Percentiles rank a stretch among this genome's conserved stretches.
phyloP scores from a whole-genome alignment of 2,113 vertebrate species.

The Sceloporus undulatus region DNA sequence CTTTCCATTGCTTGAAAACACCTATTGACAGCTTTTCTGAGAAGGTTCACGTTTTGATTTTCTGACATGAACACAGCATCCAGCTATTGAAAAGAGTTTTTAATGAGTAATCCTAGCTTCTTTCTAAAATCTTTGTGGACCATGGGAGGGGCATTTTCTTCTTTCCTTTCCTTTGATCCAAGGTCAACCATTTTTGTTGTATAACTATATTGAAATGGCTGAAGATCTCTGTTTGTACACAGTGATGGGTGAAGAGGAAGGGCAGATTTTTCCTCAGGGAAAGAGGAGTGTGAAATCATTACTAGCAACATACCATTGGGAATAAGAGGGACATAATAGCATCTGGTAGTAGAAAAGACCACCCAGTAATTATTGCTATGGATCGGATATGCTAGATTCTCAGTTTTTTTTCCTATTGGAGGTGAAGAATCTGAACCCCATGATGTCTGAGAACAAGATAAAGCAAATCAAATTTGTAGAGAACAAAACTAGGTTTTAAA shows the following conservation, averaged over 20 bases:
- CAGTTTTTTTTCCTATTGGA: no score
- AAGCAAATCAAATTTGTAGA: neutral
- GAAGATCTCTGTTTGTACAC: no score
- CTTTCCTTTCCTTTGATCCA: constrained; percentile 60
- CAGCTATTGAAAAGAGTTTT: constrained; percentile 48
- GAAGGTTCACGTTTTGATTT: neutral
- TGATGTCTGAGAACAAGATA: neutral
- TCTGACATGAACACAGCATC: constrained; percentile 12
- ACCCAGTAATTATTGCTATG: constrained; percentile 20
- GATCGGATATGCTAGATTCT: constrained; percentile 15
- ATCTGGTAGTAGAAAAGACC: neutral
- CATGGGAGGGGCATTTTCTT: constrained; percentile 43
- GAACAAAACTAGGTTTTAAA: constrained; percentile 7
- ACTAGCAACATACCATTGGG: constrained; percentile 25
- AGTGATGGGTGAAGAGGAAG: constrained; percentile 27
- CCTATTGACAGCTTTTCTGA: neutral
- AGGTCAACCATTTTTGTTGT: constrained; percentile 44
- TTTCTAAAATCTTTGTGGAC: constrained; percentile 33
- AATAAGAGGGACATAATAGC: constrained; percentile 5
- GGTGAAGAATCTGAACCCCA: constrained; percentile 20
- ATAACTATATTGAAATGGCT: constrained; percentile 42
- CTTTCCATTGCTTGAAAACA: neutral
- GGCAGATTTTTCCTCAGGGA: constrained; percentile 30
- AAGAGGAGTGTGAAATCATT: constrained; percentile 29
- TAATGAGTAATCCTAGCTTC: constrained; percentile 48